Conservation (phyloP, 2,797 vertebrate species). For the Passerculus sandwichensis region DNA sequence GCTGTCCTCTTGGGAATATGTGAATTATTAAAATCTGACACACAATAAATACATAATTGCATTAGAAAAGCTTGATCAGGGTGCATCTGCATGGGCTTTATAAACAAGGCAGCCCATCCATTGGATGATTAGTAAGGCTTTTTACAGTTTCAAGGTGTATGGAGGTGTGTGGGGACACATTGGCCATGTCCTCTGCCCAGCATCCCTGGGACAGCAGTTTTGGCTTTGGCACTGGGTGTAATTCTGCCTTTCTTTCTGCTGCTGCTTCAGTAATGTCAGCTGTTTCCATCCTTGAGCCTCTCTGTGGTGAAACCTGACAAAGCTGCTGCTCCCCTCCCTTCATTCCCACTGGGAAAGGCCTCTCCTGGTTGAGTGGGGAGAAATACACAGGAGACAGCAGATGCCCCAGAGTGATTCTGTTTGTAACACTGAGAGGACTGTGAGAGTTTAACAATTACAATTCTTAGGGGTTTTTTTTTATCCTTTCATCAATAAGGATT, state of each 20-base stretch:
- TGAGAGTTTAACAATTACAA: background rate
- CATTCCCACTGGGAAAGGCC: background rate
- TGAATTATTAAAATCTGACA: background rate
- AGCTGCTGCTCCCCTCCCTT: background rate
- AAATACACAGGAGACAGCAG: background rate
- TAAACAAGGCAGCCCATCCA: fast-evolving
- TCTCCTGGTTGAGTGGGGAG: background rate
- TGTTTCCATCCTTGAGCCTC: background rate
- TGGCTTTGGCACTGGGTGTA: background rate
- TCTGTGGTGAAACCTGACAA: fast-evolving
- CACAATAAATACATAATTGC: background rate
- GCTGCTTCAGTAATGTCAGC: background rate
- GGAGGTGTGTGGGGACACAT: fast-evolving
- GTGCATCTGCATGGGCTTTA: background rate
- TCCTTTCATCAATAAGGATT: slow-evolving; percentile 15
- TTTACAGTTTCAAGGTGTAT: background rate
- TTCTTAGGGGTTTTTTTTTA: background rate
- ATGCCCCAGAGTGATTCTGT: background rate
- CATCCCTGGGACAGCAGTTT: background rate
- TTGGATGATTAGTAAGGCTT: background rate
- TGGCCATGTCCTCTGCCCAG: fast-evolving
- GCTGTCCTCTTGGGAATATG: background rate
- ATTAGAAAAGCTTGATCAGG: background rate
- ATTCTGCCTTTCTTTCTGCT: background rate
- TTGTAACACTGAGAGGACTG: background rate